Percentiles rank a stretch among this genome's conserved stretches.
Evolutionary conservation across 2,888 invertebrate genomes (phyloP).

Genomic region (Metallyticus violacea): DNA sequence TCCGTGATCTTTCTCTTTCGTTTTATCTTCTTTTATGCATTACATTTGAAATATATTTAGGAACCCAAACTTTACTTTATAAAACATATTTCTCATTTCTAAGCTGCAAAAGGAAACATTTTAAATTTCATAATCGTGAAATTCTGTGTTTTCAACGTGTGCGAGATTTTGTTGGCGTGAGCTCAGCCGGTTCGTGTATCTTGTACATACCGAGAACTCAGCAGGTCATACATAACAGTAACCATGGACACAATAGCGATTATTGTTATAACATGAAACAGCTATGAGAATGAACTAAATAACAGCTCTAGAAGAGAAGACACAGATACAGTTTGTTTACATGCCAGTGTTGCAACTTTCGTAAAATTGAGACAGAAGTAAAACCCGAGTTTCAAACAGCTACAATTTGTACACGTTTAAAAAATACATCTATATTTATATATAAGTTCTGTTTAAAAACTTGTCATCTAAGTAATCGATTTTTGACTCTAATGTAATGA

Average conservation of each 20-base stretch:
- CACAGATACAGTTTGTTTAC: background rate
- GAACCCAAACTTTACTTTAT: no score
- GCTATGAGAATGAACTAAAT: background rate
- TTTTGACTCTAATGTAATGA: background rate
- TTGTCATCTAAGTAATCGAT: background rate
- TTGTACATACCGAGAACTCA: background rate
- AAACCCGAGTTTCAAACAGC: background rate
- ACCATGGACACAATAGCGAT: background rate
- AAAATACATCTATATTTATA: background rate
- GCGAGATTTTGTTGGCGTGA: background rate
- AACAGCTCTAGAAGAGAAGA: background rate
- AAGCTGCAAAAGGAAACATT: no score
- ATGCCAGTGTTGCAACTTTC: background rate
- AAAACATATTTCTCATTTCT: no score
- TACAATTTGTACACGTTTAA: constrained; percentile 15
- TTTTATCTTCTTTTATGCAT: no score
- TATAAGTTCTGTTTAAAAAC: background rate
- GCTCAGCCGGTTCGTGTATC: background rate
- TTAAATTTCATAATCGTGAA: background rate
- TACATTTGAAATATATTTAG: no score
- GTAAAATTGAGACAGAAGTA: background rate
- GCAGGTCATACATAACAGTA: background rate
- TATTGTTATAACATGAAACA: background rate
- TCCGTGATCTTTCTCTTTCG: no score
- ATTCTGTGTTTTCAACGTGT: background rate